Evolutionary conservation across 1,140 invertebrate species (phyloP), one percentile per base, ranked within the genome.

Genomic region (Drosophila nannoptera): DNA sequence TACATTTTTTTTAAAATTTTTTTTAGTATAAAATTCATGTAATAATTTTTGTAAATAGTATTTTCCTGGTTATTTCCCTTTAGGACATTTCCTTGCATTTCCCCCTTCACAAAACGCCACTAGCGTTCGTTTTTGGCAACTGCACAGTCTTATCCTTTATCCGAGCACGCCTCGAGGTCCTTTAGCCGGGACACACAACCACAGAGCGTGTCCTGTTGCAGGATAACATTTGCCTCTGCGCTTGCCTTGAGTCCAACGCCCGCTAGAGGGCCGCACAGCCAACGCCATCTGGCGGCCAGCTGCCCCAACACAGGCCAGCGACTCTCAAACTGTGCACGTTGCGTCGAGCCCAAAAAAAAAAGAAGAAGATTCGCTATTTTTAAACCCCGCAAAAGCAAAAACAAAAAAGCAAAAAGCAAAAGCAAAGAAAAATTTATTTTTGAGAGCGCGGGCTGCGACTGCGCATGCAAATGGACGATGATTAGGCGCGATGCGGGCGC

Each of bases 381-480:
- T 78, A 63, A 61, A 60, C 50, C 61, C 56, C 82, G 78, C 78
- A 78, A 66, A 42, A 43, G 8, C 4, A 77, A 82, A 64, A 64
- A 56, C 11, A 52, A 43, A 56, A 63, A 29, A 54, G 33, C 11
- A 48, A 53, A 50, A 56, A 36, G 48, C 45, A 53, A 58, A 67
- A 48, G 22, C 22, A 22, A 22, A 22, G 1, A 22, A 22, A 22
- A 22, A 22, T 22, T 1, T 73, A 48, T 53, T 46, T 29, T 49
- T 11, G 46, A 49, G 22, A 22, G 22, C 14, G 43, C 29, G 14
- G 42, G 33, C 53, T 11, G 43, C 71, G 31, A 50, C 61, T 67
- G 48, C 68, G 81, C 74, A 86, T 86, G 78, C 77, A 86, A 86
- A 86, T 33, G 68, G 77, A 70, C 36, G 31, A 68, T 86, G 70